Conservation (phyloP, 2,113 vertebrate species). For the Phoenicopterus ruber region DNA sequence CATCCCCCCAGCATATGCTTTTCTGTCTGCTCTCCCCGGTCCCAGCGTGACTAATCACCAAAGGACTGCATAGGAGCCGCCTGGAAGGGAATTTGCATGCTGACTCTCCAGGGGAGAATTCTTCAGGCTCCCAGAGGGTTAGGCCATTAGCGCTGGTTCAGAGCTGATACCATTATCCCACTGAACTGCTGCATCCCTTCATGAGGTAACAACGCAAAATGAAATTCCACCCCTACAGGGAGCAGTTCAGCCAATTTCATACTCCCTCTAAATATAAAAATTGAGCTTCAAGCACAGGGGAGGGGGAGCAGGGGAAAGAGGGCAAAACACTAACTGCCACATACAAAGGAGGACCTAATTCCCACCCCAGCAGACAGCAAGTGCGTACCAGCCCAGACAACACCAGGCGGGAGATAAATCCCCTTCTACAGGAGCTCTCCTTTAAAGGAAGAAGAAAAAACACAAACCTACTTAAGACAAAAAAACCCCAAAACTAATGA, state of each 20-base stretch:
- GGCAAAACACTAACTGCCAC: not conserved
- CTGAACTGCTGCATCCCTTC: constrained; percentile 44
- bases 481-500: not conserved
- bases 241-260: constrained; percentile 53
- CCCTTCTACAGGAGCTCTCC: not conserved
- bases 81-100: constrained; percentile 67
- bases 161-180: constrained; percentile 44
- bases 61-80: constrained; percentile 62
- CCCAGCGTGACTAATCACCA: constrained; percentile 68
- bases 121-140: constrained; percentile 61
- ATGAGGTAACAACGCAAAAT: constrained; percentile 6
- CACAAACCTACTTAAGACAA: not conserved
- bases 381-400: not conserved
- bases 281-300: not conserved
- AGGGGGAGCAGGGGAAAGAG: not conserved
- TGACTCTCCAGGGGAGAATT: constrained; percentile 66
- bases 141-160: constrained; percentile 63
- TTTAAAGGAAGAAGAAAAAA: constrained; percentile 4
- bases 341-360: constrained; percentile 27
- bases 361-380: not conserved
- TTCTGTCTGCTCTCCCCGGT: not conserved
- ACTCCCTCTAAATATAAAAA: constrained; percentile 52
- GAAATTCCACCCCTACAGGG: constrained; percentile 57
- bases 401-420: not conserved
- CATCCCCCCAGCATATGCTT: constrained; percentile 28